A percentile compares a stretch with the other conserved stretches of the same genome.
These are phyloP conservation scores for Onychomys arenicola DNA, from an alignment of 2,797 vertebrate species.

Conservation along the genomic window DNA sequence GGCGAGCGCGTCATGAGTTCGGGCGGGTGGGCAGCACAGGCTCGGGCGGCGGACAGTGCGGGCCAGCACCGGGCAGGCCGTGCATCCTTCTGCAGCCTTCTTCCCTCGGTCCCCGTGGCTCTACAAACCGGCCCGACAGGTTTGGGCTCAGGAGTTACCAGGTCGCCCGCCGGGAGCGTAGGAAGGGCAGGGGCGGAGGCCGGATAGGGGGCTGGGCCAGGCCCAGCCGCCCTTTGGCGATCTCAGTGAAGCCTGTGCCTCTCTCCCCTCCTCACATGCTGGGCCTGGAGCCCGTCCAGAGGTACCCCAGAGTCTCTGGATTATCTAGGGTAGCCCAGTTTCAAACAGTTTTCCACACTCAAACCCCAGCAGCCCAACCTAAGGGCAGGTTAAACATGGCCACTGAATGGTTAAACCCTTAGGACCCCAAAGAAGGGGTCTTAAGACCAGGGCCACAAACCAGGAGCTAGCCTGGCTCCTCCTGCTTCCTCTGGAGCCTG, in stretches of 20 bases:
- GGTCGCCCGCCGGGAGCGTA: slow-evolving; percentile 38
- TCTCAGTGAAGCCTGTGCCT: background rate
- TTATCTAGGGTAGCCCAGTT: background rate
- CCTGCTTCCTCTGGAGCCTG: background rate
- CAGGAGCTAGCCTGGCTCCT: background rate
- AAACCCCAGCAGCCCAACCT: background rate
- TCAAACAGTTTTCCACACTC: background rate
- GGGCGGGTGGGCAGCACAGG: background rate
- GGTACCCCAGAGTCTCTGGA: background rate
- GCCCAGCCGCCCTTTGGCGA: background rate
- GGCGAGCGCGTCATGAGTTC: background rate
- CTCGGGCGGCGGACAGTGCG: background rate
- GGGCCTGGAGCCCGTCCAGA: too few relatives aligned
- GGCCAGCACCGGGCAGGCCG: background rate
- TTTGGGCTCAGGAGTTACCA: slow-evolving; percentile 72
- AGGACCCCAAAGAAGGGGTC: background rate
- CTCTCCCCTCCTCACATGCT: background rate
- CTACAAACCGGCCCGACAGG: slow-evolving; percentile 87
- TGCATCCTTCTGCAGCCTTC: slow-evolving; percentile 74
- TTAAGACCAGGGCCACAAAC: background rate
- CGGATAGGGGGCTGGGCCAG: slow-evolving; percentile 57
- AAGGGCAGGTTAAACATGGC: background rate
- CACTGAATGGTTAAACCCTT: background rate
- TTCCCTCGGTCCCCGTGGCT: slow-evolving; percentile 43
- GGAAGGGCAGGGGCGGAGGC: slow-evolving; percentile 68